These are phyloP conservation scores for Bellardia bayeri DNA, from an alignment of 2,888 invertebrate species.

Conservation along the genomic window DNA sequence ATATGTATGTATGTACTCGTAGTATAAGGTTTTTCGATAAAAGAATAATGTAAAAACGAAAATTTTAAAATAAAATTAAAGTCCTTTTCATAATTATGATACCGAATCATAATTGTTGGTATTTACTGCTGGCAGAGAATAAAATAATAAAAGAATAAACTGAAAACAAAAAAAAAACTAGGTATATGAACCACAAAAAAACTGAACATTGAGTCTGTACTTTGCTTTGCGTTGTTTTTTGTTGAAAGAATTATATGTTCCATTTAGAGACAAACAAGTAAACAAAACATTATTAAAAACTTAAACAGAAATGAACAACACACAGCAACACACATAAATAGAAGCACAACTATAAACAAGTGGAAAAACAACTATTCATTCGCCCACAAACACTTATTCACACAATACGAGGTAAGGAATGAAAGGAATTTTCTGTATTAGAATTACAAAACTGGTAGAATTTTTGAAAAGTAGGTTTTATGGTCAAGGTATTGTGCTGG, in stretches of 20 bases:
- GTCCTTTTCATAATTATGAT: slow-evolving; percentile 58
- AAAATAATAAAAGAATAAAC: slow-evolving; percentile 1
- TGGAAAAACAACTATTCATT: slow-evolving; percentile 17
- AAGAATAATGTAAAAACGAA: not conserved
- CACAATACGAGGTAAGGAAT: not conserved
- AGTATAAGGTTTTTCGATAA: not conserved
- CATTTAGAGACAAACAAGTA: slow-evolving; percentile 61
- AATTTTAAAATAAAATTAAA: slow-evolving; percentile 16
- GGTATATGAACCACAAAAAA: not conserved
- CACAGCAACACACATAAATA: slow-evolving; percentile 17
- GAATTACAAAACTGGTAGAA: too few relatives aligned
- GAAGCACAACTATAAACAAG: slow-evolving; percentile 28
- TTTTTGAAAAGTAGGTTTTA: too few relatives aligned
- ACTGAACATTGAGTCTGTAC: slow-evolving; percentile 30
- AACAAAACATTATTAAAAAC: slow-evolving; percentile 27
- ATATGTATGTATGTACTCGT: not conserved
- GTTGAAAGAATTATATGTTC: slow-evolving; percentile 32
- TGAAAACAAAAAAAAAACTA: slow-evolving; percentile 1
- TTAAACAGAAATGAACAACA: slow-evolving; percentile 31
- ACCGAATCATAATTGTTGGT: slow-evolving; percentile 53
- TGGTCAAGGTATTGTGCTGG: too few relatives aligned
- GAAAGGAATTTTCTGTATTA: not conserved
- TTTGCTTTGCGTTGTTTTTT: slow-evolving; percentile 38
- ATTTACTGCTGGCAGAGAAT: slow-evolving; percentile 45
- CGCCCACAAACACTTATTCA: slow-evolving; percentile 25